phyloP scores from a whole-genome alignment of 2,113 vertebrate species.

The Anolis sagrei region DNA sequence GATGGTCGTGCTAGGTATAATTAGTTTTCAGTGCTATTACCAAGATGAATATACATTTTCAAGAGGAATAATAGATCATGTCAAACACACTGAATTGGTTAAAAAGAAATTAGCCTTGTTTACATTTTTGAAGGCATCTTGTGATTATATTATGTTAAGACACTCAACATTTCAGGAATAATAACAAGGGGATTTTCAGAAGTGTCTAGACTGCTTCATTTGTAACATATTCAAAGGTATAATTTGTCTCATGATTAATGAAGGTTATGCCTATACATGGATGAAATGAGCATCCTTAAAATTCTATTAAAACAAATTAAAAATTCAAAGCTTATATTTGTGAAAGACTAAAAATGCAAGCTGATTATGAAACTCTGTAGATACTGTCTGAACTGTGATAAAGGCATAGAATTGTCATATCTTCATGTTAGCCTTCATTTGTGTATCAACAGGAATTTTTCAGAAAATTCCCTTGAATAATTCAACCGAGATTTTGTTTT shows the following conservation, averaged over 20 bases:
- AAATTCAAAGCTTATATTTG: not conserved
- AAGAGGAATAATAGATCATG: conserved; percentile 45
- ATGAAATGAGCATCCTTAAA: conserved; percentile 12
- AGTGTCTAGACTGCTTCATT: conserved; percentile 57
- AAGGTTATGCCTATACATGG: not conserved
- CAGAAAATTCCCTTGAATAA: not conserved
- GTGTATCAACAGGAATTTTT: not conserved
- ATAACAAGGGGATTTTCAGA: conserved; percentile 53
- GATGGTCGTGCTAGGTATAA: conserved; percentile 63
- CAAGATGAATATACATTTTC: conserved; percentile 46
- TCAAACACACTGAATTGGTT: conserved; percentile 47
- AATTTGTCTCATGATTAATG: conserved; percentile 17
- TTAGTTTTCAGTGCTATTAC: conserved; percentile 58
- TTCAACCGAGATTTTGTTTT: not conserved
- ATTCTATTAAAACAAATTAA: not conserved
- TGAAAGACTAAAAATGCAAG: not conserved
- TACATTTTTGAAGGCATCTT: conserved; percentile 58
- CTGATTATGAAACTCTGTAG: not conserved
- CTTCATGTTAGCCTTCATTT: not conserved
- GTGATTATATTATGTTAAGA: conserved; percentile 48
- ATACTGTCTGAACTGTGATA: not conserved
- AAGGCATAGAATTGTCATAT: not conserved
- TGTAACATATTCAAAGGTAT: conserved; percentile 1
- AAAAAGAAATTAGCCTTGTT: conserved; percentile 56
- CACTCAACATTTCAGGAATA: conserved; percentile 54